Evolutionary conservation across 2,888 invertebrate species (phyloP), one percentile per base, ranked within the genome.

Genomic region (Drosophila flavopinicola): DNA sequence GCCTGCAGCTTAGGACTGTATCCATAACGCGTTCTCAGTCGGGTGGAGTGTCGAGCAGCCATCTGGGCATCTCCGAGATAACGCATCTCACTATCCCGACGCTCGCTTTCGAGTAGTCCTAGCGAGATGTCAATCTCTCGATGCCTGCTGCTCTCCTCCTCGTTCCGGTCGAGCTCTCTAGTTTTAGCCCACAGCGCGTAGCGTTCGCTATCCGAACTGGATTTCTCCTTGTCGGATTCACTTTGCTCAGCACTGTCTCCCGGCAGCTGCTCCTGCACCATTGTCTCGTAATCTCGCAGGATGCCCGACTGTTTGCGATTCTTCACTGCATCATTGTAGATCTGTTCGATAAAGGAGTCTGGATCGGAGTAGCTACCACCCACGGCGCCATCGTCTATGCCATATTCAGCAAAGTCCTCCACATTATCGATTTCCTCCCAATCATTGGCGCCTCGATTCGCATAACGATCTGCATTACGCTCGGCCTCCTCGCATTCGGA

Each of bases 401-500:
- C 47, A 13, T 68, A 78, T 23, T 78, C 74, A 0, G 66, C 30
- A 11, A 75, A 58, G 10, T 82, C 73, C 0, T 78, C 77, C 2
- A 63, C 64, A 44, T 80, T 71, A 0, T 76, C 83, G 0, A 78
- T 70, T 24, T 87, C 85, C 29, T 84, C 85, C 91, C 90, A 90
- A 47, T 91, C 91, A 41, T 88, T 77, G 3, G 88, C 89, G n/a
- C 74, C 79, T 0, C 86, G 79, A 35, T 76, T 87, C 1, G 87
- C 88, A 69, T 90, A 90, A 3, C 84, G 83, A 76, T 91, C 90
- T 5, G 85, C 82, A 59, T 90, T 90, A 1, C 88, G 78, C 33
- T 91, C 91, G 1, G 89, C 90, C 64, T 91, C 91, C 56, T 91
- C 91, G 33, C 90, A 90, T 64, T 91, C 90, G 1, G 90, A 90